Conservation (phyloP, 2,888 invertebrate species). For the Ochlodes sylvanus region DNA sequence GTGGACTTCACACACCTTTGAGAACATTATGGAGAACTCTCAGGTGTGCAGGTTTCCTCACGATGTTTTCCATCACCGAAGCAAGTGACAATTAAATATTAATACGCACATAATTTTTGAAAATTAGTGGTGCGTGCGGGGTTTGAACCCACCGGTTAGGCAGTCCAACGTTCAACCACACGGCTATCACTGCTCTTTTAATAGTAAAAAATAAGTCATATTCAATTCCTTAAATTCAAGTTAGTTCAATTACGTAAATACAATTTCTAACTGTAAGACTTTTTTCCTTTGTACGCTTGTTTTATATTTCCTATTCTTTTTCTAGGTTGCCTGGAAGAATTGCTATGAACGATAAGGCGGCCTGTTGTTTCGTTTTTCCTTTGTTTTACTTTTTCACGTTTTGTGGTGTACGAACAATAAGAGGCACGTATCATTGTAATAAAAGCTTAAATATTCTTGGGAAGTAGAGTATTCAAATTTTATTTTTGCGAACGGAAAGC, state of each 20-base stretch:
- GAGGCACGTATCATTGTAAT: constrained; percentile 3
- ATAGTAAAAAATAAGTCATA: too few species aligned
- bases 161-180: too few species aligned
- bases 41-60: too few species aligned
- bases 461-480: not conserved
- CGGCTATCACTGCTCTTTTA: too few species aligned
- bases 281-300: not conserved
- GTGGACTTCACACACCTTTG: too few species aligned
- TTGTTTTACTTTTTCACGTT: constrained; percentile 8
- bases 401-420: constrained; percentile 2
- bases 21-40: too few species aligned
- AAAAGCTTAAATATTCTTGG: not conserved
- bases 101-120: too few species aligned
- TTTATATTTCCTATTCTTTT: constrained; percentile 9
- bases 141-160: too few species aligned
- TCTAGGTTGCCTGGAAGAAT: constrained; percentile 8
- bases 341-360: constrained; percentile 6
- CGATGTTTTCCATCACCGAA: too few species aligned
- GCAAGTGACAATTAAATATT: too few species aligned
- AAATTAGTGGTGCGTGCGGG: too few species aligned
- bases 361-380: constrained; percentile 9
- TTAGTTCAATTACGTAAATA: not conserved
- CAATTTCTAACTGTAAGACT: not conserved
- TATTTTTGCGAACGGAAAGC: not conserved
- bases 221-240: too few species aligned